A percentile compares a stretch with the other conserved stretches of the same genome.
These are phyloP conservation scores for Drosophila willistoni DNA, from an alignment of 1,140 invertebrate genomes.

Conservation along the genomic window DNA sequence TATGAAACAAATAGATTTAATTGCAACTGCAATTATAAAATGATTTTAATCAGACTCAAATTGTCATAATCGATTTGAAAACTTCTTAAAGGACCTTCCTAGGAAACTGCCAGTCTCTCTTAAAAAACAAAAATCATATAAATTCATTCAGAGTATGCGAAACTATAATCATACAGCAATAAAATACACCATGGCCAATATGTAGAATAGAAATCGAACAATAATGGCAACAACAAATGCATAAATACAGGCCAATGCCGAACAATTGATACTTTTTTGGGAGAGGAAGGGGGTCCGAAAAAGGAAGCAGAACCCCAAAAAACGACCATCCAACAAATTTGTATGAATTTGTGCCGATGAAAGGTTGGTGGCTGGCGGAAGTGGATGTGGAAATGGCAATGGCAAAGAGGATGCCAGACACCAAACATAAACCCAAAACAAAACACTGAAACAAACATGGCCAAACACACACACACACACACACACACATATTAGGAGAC, in stretches of 20 bases:
- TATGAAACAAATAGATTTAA: no score
- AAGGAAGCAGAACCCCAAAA: constrained; percentile 39
- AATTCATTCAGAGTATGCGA: constrained; percentile 66
- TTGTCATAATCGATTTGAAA: background rate
- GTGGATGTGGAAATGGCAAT: constrained; percentile 3
- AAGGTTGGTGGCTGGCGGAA: constrained; percentile 5
- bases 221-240: constrained; percentile 41
- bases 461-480: constrained; percentile 19
- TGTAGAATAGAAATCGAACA: constrained; percentile 50
- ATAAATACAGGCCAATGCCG: constrained; percentile 74
- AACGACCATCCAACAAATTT: constrained; percentile 66
- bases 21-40: no score
- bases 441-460: constrained; percentile 64
- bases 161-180: constrained; percentile 75
- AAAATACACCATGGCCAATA: constrained; percentile 62
- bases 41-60: no score
- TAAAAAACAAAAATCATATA: constrained; percentile 65
- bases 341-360: constrained; percentile 57
- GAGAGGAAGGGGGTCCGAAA: background rate
- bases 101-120: constrained; percentile 59
- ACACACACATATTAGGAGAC: background rate
- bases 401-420: background rate
- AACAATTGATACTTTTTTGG: constrained; percentile 70
- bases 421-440: constrained; percentile 29
- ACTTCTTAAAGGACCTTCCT: constrained; percentile 34